Base-by-base conservation (phyloP, 2,888 invertebrate genomes). In the Napeogenes sylphis region DNA sequence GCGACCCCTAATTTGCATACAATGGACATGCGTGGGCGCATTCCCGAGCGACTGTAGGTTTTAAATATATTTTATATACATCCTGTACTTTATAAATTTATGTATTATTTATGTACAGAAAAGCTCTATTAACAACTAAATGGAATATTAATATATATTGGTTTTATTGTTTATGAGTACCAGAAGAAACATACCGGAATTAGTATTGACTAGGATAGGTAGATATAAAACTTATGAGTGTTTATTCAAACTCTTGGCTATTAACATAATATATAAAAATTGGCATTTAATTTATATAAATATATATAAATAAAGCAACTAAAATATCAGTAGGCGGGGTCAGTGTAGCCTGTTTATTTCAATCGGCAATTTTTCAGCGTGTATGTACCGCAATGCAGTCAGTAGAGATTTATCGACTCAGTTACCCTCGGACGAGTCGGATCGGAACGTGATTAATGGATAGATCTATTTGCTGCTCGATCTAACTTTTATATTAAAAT, bases 1-100 rank as follows among this genome's bases (percentile, higher is more conserved):
- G 85, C 87, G 89, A 90, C 90, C 90, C 77, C 71, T 78, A 71
- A 90, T 90, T 88, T 89, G 86, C 90, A 90, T 90, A 90, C 90
- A 90, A 90, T 90, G 83, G 80, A 74, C 68, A 68, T 77, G 87
- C 84, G 89, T 88, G 85, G 89, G 89, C 83, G 77, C 82, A 83
- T 84, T 82, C 83, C 71, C 70, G 70, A 78, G 74, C 77, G 78
- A 77, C 77, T 77, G 77, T 75, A 72, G 56, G 45, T 57, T 61
- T 61, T 45, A 56, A 59, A 55, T 63, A 53, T 61, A 33, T 42
- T 56, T 56, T 59, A 60, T 63, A 56, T 56, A 54, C 63, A 62
- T 60, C 60, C 62, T 65, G 60, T 60, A 38, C 32, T 33, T 51
- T 21, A 21, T 21, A 21, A 21, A 21, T 21, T 21, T 21, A 21